These are phyloP conservation scores for Acrocephalus kingi DNA, from an alignment of 2,113 vertebrate species.

Conservation along the genomic window DNA sequence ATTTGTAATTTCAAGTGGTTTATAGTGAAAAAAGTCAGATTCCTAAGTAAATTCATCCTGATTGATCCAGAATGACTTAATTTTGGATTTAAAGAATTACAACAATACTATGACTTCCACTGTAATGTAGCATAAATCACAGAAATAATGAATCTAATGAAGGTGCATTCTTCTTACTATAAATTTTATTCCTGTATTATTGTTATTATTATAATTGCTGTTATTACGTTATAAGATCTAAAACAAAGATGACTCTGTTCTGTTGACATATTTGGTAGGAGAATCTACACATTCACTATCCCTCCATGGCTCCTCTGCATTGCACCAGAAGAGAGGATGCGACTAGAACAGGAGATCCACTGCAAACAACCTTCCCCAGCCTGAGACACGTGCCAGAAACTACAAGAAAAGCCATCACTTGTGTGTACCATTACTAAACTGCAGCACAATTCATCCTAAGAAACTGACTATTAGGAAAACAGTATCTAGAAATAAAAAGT, in stretches of 20 bases:
- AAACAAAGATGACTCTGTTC: background rate
- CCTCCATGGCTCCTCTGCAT: background rate
- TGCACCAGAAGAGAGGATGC: background rate
- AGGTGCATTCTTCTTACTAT: background rate
- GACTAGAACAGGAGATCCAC: background rate
- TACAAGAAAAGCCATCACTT: background rate
- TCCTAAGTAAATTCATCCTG: background rate
- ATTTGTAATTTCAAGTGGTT: background rate
- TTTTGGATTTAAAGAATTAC: background rate
- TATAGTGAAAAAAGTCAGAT: background rate
- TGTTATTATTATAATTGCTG: background rate
- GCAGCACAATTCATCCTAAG: background rate
- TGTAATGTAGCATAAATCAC: background rate
- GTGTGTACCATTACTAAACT: background rate
- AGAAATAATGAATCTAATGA: background rate
- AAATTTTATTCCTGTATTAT: background rate
- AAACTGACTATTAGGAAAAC: background rate
- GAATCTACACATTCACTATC: fast-evolving
- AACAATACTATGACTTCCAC: background rate
- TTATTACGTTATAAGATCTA: background rate
- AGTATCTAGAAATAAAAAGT: background rate
- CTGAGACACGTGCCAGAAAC: fast-evolving
- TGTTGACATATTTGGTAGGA: background rate
- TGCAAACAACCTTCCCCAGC: background rate
- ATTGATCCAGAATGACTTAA: background rate